Conservation (phyloP, 37 sponge, comb jelly and placozoan genomes). For the Axinella damicornis region DNA sequence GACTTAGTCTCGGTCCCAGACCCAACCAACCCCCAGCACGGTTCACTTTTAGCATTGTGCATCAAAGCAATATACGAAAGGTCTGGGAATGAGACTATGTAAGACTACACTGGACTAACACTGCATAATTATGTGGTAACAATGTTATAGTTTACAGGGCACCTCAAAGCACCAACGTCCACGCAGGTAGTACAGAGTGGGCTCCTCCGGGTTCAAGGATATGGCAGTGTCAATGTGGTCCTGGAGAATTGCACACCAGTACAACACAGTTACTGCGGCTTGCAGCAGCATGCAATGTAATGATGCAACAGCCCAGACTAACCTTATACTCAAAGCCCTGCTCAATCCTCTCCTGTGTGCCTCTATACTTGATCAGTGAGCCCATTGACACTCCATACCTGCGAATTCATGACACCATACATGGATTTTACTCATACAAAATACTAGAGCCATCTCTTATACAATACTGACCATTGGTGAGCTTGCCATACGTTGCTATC, state of each 20-base stretch:
- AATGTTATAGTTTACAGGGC: background rate
- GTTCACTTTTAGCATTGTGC: too few species aligned
- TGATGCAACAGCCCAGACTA: background rate
- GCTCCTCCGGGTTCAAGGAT: constrained; percentile 39
- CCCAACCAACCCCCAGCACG: too few species aligned
- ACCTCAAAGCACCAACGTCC: constrained; percentile 80
- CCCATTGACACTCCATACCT: constrained; percentile 60
- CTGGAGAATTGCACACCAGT: constrained; percentile 8
- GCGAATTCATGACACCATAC: too few species aligned
- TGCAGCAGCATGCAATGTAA: too few species aligned
- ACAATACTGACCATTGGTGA: constrained; percentile 70
- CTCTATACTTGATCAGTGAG: constrained; percentile 29
- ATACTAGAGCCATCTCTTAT: background rate
- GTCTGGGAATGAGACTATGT: too few species aligned
- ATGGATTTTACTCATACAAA: background rate
- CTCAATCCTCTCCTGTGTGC: constrained; percentile 65
- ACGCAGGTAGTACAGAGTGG: constrained; percentile 50
- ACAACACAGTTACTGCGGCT: too few species aligned
- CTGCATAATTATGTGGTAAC: too few species aligned
- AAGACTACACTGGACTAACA: too few species aligned
- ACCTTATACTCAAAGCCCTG: constrained; percentile 72
- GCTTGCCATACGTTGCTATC: constrained; percentile 59
- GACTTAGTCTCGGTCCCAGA: too few species aligned
- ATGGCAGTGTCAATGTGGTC: constrained; percentile 80
- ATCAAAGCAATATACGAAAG: too few species aligned